Conservation (phyloP, 2,113 vertebrate species). For the Aleadryas rufinucha region DNA sequence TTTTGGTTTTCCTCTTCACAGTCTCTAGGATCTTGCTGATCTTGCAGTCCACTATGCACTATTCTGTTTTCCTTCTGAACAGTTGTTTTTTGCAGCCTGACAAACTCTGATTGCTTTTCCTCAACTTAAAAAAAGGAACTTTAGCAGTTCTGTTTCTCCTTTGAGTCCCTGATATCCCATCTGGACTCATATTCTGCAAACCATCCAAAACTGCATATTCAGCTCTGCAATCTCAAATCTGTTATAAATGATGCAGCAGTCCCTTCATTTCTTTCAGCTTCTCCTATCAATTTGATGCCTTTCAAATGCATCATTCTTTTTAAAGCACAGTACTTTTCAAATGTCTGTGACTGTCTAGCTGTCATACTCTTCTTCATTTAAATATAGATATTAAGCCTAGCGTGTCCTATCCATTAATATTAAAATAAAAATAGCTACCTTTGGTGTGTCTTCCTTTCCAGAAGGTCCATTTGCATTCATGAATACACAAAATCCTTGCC, state of each 20-base stretch:
- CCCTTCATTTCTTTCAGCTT: not conserved
- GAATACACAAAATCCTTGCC: not conserved
- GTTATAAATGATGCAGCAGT: conserved; percentile 16
- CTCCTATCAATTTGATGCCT: not conserved
- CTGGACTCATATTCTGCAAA: conserved; percentile 11
- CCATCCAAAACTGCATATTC: not conserved
- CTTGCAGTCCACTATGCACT: not conserved
- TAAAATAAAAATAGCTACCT: conserved; percentile 19
- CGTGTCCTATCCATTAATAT: not conserved
- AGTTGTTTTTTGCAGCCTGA: conserved; percentile 1
- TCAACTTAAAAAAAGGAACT: not conserved
- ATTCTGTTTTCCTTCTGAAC: not conserved
- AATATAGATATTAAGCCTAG: not conserved
- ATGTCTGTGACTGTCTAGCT: not conserved
- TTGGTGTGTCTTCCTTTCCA: not conserved
- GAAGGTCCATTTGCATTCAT: not conserved
- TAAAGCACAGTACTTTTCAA: not conserved
- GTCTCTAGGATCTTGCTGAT: not conserved
- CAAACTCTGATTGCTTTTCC: not conserved
- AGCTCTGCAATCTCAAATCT: not conserved
- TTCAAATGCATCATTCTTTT: not conserved
- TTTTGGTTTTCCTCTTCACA: not conserved
- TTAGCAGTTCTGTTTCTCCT: conserved; percentile 9
- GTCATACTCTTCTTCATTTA: not conserved
- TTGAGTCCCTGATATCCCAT: not conserved